Percentiles rank a stretch among this genome's conserved stretches.
Evolutionary conservation across 64 coral and sea anemone genomes (phyloP).

Genomic region (Actinia tenebrosa): DNA sequence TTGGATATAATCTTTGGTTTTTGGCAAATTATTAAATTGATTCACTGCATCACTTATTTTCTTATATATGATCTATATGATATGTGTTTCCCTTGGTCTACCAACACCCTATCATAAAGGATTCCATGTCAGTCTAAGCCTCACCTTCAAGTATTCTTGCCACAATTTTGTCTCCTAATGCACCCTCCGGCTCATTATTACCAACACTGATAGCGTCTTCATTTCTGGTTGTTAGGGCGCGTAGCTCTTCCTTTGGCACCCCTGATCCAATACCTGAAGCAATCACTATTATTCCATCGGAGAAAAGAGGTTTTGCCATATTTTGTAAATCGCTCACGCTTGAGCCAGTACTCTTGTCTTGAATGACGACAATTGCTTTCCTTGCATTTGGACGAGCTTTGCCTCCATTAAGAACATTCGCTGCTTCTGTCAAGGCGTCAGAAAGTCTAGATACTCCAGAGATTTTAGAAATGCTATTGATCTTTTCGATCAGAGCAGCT

Average conservation of each 20-base stretch:
- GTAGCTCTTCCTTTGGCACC: slow-evolving; percentile 9
- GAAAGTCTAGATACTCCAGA: slow-evolving; percentile 16
- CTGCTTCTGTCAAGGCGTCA: slow-evolving; percentile 14
- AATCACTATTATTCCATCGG: slow-evolving; percentile 28
- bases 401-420: not conserved
- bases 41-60: not conserved
- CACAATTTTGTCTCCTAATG: slow-evolving; percentile 9
- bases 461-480: not conserved
- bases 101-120: too few species aligned
- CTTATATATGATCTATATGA: too few species aligned
- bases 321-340: not conserved
- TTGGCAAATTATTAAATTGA: too few species aligned
- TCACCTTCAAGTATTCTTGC: not conserved
- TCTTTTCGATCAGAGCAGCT: not conserved
- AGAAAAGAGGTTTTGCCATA: not conserved
- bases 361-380: slow-evolving; percentile 41
- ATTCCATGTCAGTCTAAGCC: not conserved
- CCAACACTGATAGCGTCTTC: not conserved
- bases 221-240: not conserved
- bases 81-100: too few species aligned
- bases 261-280: slow-evolving; percentile 18
- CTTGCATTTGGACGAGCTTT: slow-evolving; percentile 34
- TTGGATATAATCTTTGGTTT: not conserved
- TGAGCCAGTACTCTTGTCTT: slow-evolving; percentile 11
- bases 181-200: not conserved